Evolutionary conservation across 92 coral and sea anemone species (phyloP).

Genomic region (Zoanthus gigantus): DNA sequence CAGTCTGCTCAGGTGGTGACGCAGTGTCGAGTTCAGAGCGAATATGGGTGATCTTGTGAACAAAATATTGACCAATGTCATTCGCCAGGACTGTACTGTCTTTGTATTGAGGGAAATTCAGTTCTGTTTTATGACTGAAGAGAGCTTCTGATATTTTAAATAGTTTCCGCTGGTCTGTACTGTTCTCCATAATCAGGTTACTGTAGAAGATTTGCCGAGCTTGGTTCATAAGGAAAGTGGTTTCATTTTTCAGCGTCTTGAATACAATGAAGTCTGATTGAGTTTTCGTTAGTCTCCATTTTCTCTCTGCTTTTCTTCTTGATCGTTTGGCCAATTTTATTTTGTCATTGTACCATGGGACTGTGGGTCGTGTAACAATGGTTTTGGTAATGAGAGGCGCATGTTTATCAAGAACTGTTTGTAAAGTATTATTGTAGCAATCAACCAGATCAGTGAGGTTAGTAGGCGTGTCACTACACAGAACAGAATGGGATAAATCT

Average conservation of each 20-base stretch:
- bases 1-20: slow-evolving; percentile 21
- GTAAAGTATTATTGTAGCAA: slow-evolving; percentile 52
- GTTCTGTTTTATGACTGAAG: not conserved
- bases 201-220: slow-evolving; percentile 43
- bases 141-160: slow-evolving; percentile 9
- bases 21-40: slow-evolving; percentile 26
- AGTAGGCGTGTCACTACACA: slow-evolving; percentile 50
- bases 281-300: slow-evolving; percentile 43
- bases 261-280: slow-evolving; percentile 47
- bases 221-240: slow-evolving; percentile 50
- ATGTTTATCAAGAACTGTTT: slow-evolving; percentile 24
- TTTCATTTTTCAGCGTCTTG: slow-evolving; percentile 42
- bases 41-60: slow-evolving; percentile 10
- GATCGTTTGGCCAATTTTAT: slow-evolving; percentile 48
- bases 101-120: slow-evolving; percentile 1
- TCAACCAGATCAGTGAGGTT: slow-evolving; percentile 51
- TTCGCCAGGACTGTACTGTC: slow-evolving; percentile 10
- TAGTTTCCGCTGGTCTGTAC: slow-evolving; percentile 46
- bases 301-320: slow-evolving; percentile 52
- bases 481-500: slow-evolving; percentile 51
- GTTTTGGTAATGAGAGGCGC: slow-evolving; percentile 47
- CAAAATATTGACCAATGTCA: not conserved
- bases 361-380: slow-evolving; percentile 38
- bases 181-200: slow-evolving; percentile 44
- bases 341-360: slow-evolving; percentile 55